phyloP scores from a whole-genome alignment of 2,797 vertebrate genomes.

The Syngnathus rostellatus region DNA sequence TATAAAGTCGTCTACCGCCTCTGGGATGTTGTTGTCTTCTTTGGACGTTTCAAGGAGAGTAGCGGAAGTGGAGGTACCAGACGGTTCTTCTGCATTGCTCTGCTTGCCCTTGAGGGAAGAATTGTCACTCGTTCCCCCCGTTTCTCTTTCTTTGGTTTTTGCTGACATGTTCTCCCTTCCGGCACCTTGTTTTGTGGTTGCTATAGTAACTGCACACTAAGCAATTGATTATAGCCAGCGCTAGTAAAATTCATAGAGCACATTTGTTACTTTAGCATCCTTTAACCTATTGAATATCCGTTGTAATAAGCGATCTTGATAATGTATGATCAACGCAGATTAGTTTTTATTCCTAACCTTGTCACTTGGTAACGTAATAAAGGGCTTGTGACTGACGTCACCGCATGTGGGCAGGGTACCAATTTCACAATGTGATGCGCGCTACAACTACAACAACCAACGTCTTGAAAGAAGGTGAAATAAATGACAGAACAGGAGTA shows the following conservation, averaged over 20 bases:
- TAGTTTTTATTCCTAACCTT: neutral
- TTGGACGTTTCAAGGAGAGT: neutral
- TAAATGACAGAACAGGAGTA: neutral
- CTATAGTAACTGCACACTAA: neutral
- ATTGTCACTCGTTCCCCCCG: neutral
- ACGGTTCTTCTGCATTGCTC: neutral
- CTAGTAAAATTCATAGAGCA: neutral
- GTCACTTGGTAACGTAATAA: neutral
- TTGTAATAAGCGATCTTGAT: neutral
- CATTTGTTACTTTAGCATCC: neutral
- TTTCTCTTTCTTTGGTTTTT: neutral
- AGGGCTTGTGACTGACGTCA: neutral
- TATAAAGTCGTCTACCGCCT: slow-evolving; percentile 82
- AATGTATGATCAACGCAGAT: neutral
- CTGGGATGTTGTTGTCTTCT: slow-evolving; percentile 44
- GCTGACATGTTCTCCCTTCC: neutral
- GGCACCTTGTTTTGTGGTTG: neutral
- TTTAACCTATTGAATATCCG: neutral
- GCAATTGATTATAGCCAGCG: neutral
- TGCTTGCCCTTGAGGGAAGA: neutral
- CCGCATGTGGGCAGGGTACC: neutral
- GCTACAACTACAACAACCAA: too few relatives aligned
- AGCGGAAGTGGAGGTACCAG: neutral
- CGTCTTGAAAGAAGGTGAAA: too few relatives aligned
- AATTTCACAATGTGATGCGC: too few relatives aligned